Base-by-base conservation (phyloP, 1,140 invertebrate species). In the Zaprionus vittiger region DNA sequence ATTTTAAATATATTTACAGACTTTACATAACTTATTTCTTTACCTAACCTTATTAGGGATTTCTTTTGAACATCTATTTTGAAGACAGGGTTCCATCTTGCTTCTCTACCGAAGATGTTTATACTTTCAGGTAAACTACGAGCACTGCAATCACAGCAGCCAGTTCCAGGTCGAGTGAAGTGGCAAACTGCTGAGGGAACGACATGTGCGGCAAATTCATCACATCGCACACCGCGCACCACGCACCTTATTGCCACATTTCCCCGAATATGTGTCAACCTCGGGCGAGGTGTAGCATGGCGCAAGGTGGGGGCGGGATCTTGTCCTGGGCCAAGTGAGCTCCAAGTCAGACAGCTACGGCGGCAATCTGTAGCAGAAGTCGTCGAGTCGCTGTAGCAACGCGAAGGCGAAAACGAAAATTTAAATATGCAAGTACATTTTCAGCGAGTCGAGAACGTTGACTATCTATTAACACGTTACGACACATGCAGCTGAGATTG, bases 391-490 rank as follows among this genome's bases (percentile, higher is more conserved):
- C 17, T 52, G 41, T 52, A 20, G 20, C 11, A 52, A 22, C 47
- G 20, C 12, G 47, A 52, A 52, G 47, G 22, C 69, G 62, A 59
- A 31, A 73, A 24, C 34, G 56, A 57, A 73, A 82, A 81, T 85
- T 90, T 90, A 81, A 90, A 89, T 89, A 90, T 90, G 85, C 85
- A 89, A 87, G 81, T 79, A 87, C 71, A 81, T 73, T 79, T 79
- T 67, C 54, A 63, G 69, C 66, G 72, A 62, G 73, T 71, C 56
- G 67, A 49, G 65, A 85, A 59, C 75, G 81, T 79, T 79, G 74
- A 69, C 69, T 79, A 90, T 79, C 85, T 85, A 90, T 89, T 90
- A 90, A 89, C 85, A 81, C 73, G 81, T 80, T 79, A 75, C 80
- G 85, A 82, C 85, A 89, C 79, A 81, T 85, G 77, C 79, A 37